These are phyloP conservation scores for Aphyosemion australe DNA, from an alignment of 2,113 vertebrate species.

Conservation along the genomic window DNA sequence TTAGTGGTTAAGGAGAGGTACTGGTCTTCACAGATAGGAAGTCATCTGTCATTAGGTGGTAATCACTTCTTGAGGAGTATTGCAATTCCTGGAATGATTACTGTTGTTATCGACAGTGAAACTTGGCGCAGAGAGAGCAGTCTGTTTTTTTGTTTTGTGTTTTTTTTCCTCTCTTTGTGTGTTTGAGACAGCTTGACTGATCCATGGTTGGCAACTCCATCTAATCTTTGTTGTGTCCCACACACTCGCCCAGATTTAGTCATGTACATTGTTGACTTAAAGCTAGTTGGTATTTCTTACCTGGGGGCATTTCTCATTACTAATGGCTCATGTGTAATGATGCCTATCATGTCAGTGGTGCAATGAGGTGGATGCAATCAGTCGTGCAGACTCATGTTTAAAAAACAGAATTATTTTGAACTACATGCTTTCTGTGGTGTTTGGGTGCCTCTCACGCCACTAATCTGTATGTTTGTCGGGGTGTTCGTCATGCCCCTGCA, in stretches of 20 bases:
- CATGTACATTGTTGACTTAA: constrained; percentile 40
- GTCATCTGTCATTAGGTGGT: constrained; percentile 70
- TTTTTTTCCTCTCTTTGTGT: constrained; percentile 14
- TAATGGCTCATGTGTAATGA: constrained; percentile 64
- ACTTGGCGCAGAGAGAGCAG: constrained; percentile 39
- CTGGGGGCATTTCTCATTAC: constrained; percentile 62
- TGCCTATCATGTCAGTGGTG: constrained; percentile 61
- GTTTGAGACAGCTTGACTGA: constrained; percentile 44
- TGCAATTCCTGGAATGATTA: constrained; percentile 71
- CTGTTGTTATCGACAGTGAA: constrained; percentile 69
- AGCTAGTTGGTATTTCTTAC: constrained; percentile 59
- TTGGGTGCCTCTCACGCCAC: constrained; percentile 36
- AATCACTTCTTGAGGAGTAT: constrained; percentile 69
- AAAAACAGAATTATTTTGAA: constrained; percentile 18
- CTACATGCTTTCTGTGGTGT: not conserved
- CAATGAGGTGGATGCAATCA: constrained; percentile 53
- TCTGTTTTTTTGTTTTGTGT: not conserved
- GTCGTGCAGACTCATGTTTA: constrained; percentile 41
- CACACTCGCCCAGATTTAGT: not conserved
- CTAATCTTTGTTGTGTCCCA: not conserved
- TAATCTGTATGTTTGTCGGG: constrained; percentile 46
- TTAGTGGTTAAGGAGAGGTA: constrained; percentile 56
- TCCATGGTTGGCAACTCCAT: not conserved
- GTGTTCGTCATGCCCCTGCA: constrained; percentile 36
- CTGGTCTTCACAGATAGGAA: constrained; percentile 70